These are phyloP conservation scores for Epinephelus fuscoguttatus DNA, from an alignment of 2,113 vertebrate species.

Conservation along the genomic window DNA sequence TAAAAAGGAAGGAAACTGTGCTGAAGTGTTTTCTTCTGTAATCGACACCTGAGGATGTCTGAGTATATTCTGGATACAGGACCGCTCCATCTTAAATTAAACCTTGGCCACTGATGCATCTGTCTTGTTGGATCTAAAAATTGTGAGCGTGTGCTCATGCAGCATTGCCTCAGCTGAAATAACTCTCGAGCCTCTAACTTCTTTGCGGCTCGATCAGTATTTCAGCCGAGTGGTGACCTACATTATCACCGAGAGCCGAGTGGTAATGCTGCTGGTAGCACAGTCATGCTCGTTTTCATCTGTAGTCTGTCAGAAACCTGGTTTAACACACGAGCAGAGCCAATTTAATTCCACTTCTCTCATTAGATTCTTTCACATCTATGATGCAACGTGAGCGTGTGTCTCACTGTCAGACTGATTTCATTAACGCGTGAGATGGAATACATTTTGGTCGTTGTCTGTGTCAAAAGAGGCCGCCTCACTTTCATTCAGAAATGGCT, in stretches of 20 bases:
- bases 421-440: slow-evolving; percentile 24
- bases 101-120: slow-evolving; percentile 25
- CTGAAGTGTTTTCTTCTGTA: slow-evolving; percentile 4
- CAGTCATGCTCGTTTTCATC: slow-evolving; percentile 19
- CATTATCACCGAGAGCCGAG: background rate
- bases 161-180: slow-evolving; percentile 36
- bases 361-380: slow-evolving; percentile 38
- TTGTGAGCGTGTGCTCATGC: slow-evolving; percentile 26
- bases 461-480: slow-evolving; percentile 23
- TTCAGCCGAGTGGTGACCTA: slow-evolving; percentile 8
- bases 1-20: slow-evolving; percentile 5
- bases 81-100: slow-evolving; percentile 20
- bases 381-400: slow-evolving; percentile 3
- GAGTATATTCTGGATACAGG: slow-evolving; percentile 14
- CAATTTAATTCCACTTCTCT: slow-evolving; percentile 30
- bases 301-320: slow-evolving; percentile 23
- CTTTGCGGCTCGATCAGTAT: slow-evolving; percentile 4
- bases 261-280: background rate
- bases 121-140: slow-evolving; percentile 26
- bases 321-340: slow-evolving; percentile 37
- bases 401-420: slow-evolving; percentile 18
- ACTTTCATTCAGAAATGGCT: slow-evolving; percentile 22
- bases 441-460: slow-evolving; percentile 17
- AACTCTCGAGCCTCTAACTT: slow-evolving; percentile 16
- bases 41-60: slow-evolving; percentile 9